Evolutionary conservation across 1,140 invertebrate species (phyloP).

Genomic region (Conus betulinus): DNA sequence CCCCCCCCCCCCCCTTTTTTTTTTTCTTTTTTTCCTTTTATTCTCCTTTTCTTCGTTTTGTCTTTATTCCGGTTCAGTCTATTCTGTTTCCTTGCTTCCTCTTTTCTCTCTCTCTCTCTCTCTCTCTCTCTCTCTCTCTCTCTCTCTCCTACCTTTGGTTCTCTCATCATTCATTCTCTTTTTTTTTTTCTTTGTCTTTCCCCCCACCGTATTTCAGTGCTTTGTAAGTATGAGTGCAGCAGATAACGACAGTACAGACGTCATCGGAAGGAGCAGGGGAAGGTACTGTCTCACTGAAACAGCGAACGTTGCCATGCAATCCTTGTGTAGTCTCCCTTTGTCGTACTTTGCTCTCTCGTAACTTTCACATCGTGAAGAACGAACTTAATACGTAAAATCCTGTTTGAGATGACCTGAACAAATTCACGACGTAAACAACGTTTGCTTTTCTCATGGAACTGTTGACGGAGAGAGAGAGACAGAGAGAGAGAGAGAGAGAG

Average conservation of each 20-base stretch:
- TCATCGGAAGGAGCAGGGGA: too few species aligned
- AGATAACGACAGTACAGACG: background rate
- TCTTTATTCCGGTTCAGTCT: background rate
- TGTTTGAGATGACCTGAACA: too few species aligned
- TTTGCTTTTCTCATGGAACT: too few species aligned
- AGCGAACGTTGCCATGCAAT: too few species aligned
- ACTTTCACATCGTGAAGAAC: too few species aligned
- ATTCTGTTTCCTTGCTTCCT: background rate
- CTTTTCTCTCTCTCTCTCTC: background rate
- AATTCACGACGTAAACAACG: too few species aligned
- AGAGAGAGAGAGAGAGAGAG: conserved; percentile 10
- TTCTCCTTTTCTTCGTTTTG: background rate
- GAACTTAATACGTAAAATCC: too few species aligned
- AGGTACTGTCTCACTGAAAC: too few species aligned
- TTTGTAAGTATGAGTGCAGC: background rate
- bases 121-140: background rate
- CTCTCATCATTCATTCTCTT: background rate
- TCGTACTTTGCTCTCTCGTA: too few species aligned
- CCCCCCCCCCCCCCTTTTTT: background rate
- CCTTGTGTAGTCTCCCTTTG: too few species aligned
- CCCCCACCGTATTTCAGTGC: background rate
- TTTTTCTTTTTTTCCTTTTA: background rate
- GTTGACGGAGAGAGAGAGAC: background rate
- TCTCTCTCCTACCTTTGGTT: background rate
- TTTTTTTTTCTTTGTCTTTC: background rate